Evolutionary conservation across 2,888 invertebrate genomes (phyloP), one percentile per base, ranked within the genome.

Genomic region (Nemurella pictetii): DNA sequence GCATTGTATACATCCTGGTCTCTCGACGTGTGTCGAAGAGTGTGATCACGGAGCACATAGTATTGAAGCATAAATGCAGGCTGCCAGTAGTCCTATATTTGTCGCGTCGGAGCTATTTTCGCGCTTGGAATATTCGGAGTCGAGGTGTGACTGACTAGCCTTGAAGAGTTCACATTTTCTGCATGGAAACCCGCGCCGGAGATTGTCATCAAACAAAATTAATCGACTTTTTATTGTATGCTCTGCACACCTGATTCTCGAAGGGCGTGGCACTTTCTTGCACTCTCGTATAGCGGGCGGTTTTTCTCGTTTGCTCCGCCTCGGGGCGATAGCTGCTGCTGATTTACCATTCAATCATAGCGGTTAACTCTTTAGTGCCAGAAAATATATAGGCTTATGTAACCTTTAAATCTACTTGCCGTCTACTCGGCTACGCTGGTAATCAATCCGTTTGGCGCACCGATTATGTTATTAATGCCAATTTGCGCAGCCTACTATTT

Each of bases 101-200:
- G 55, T 55, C 20, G 55, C 9, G 15, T 55, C 36, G 0, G 80
- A 35, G 32, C 80, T 80, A 80, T 80, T 72, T 72, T 82, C 82
- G 82, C 82, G 55, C 82, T 82, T 72, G 72, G 72, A 82, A 82
- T 55, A 72, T 82, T 81, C 82, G 82, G 55, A 55, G 20, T 72
- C 55, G 55, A 82, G 82, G 82, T 82, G 82, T 72, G 82, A 82
- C 82, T 82, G 82, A 36, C 82, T 72, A 27, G 55, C 82, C 82
- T 82, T 82, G 82, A 28, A 72, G 29, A 55, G 81, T 55, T 35
- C 35, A 81, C 25, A 81, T 81, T 81, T 81, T 81, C 81, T 28
- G 36, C 81, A 27, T 81, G 81, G 55, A 35, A 81, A 26, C 35
- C 5, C 55, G 12, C 20, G 72, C n/a, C 32, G 35, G 55, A 82